Base-by-base conservation (phyloP, 1,140 invertebrate species). In the Yoshiicerus persimilis region DNA sequence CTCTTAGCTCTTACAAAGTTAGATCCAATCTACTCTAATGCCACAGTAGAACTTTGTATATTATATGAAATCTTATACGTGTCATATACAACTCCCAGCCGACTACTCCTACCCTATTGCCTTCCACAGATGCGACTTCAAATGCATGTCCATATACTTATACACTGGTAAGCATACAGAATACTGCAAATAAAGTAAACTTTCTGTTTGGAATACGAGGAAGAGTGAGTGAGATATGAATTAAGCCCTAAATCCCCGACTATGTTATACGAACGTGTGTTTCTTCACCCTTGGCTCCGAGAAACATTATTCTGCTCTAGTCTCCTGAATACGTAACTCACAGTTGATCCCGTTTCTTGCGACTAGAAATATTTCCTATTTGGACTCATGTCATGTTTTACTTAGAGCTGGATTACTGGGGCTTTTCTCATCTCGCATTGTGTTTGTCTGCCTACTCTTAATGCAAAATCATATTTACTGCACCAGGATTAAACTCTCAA, bases 291-390 rank as follows among this genome's bases (percentile, higher is more conserved):
- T 80, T 36, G 75, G 75, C 30, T 80, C 75, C 30, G 75, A 80
- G 34, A 80, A 80, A 80, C 75, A 80, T 80, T 80, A 80, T 80
- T 80, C 75, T 36, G 75, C 75, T 80, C 75, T 80, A 80, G 75
- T 80, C 75, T 80, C 75, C 75, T 80, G 75, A 80, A 80, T 80
- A 80, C 75, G 75, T 36, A 80, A 80, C 20, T 80, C 32, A n/a
- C 9, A 80, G 75, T 80, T 80, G 75, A 80, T 80, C 75, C 75
- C 23, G 34, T 80, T 80, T 80, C 32, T 36, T 38, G 32, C 11
- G 34, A 80, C 75, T 36, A n/a, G 9, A 38, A 20, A 36, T 36
- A 34, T 80, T 38, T 23, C 75, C 30, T 38, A 36, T 80, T 80
- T 36, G 34, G 20, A 80, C 75, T n/a, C 75, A 80, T 80, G 75